Conservation (phyloP, 2,888 invertebrate genomes). For the Cotesia congregata region DNA sequence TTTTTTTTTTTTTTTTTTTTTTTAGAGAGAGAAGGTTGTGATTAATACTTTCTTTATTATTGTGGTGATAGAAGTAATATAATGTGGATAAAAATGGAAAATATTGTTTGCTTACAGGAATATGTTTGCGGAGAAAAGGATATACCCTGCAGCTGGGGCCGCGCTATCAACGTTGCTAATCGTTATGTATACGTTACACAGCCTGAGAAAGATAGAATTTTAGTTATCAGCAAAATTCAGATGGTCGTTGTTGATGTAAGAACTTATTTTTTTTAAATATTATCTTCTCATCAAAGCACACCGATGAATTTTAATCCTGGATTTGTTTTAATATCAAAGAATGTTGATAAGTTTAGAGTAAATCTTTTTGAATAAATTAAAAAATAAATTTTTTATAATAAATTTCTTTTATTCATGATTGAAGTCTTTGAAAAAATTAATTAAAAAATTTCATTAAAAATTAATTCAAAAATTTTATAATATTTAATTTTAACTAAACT, state of each 20-base stretch:
- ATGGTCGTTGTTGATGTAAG: conserved; percentile 80
- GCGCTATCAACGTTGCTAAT: conserved; percentile 79
- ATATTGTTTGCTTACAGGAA: conserved; percentile 68
- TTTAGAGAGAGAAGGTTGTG: background rate
- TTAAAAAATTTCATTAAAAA: too few relatives aligned
- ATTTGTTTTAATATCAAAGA: background rate
- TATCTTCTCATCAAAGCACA: background rate
- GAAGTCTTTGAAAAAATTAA: too few relatives aligned
- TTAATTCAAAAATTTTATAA: too few relatives aligned
- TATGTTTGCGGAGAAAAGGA: conserved; percentile 81
- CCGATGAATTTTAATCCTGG: background rate
- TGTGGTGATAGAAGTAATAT: background rate
- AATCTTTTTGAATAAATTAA: too few relatives aligned
- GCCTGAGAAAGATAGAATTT: conserved; percentile 78
- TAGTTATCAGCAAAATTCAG: conserved; percentile 80
- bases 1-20: background rate
- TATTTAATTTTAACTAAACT: too few relatives aligned
- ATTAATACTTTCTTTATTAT: background rate
- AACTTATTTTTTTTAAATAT: background rate
- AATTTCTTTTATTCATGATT: too few relatives aligned
- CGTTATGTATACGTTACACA: conserved; percentile 82
- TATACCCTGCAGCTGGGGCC: conserved; percentile 80
- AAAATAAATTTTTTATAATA: too few relatives aligned
- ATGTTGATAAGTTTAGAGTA: background rate
- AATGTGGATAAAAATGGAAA: background rate